Base-by-base conservation (phyloP, 1,140 invertebrate genomes). In the Tribolium castaneum region DNA sequence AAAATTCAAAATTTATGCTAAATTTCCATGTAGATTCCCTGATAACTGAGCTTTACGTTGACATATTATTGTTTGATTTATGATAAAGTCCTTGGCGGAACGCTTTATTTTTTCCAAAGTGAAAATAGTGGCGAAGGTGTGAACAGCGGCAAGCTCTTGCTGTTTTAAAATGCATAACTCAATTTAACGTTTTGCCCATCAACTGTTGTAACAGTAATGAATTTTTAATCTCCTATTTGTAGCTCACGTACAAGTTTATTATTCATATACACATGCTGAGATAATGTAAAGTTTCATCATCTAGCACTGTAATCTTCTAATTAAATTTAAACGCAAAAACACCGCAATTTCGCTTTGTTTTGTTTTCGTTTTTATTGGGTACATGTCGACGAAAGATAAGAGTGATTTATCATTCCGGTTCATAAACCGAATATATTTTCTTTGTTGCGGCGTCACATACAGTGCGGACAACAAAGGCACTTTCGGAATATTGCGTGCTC, bases 111-210 rank as follows among this genome's bases (percentile, higher is more conserved):
- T 30, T 45, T 45, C 3, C 39, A 45, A 45, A n/a, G 39, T 45
- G 2, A 45, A 45, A 45, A 9, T 59, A 59, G 13, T 56, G 3
- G 10, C 7, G 1, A 22, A 56, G 7, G 54, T 25, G 54, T 22
- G 19, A 14, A 52, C 19, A 9, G 3, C 0, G 0, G 19, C 1
- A 2, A 56, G 2, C 0, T 19, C 22, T 2, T 19, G 10, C 54
- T 59, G 22, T 59, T 66, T 66, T 66, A 35, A 66, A 66, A 66
- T 66, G 59, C 30, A 66, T 66, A 66, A 66, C 25, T 66, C 59
- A 66, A 66, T 66, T 66, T 66, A 66, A 66, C 59, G 30, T 66
- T 62, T 62, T 35, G 13, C 3, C 25, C 59, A 14, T 35, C 59
- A 14, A 13, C 30, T 14, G 54, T 19, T 45, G n/a, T 66, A 25